These are phyloP conservation scores for Saguinus midas DNA, from an alignment of 2,113 vertebrate genomes.

Conservation along the genomic window DNA sequence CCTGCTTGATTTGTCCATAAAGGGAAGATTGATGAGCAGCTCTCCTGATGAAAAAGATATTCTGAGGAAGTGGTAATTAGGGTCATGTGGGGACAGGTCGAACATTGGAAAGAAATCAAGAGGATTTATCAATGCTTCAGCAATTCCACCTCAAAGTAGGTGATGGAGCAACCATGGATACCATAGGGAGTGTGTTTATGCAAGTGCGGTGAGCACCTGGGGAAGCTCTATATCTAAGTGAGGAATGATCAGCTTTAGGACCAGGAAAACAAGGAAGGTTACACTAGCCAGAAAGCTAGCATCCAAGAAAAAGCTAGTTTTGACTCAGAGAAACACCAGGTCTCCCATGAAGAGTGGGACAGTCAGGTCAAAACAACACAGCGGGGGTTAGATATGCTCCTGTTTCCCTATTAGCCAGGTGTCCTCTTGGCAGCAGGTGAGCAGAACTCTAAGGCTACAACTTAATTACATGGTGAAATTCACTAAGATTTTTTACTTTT, in stretches of 20 bases:
- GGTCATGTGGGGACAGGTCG: neutral
- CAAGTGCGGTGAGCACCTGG: accelerated
- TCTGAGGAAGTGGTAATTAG: neutral
- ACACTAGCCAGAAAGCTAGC: neutral
- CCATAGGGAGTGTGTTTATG: neutral
- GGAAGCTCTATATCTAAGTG: neutral
- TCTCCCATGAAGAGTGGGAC: neutral
- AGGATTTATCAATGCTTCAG: neutral
- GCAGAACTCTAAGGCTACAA: neutral
- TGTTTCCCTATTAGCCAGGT: neutral
- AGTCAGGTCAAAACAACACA: neutral
- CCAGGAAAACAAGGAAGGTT: neutral
- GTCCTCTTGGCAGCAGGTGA: neutral
- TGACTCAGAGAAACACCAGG: neutral
- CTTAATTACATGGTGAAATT: neutral
- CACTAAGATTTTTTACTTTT: neutral
- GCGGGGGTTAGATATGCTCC: neutral
- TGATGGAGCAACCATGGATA: neutral
- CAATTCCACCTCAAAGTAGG: neutral
- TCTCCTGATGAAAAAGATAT: neutral
- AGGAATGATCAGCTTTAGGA: neutral
- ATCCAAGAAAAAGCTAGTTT: neutral
- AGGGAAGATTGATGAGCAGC: neutral
- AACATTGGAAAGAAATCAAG: neutral
- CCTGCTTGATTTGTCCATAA: neutral